These are phyloP conservation scores for Nymphalis polychloros DNA, from an alignment of 2,888 invertebrate genomes.

Conservation along the genomic window DNA sequence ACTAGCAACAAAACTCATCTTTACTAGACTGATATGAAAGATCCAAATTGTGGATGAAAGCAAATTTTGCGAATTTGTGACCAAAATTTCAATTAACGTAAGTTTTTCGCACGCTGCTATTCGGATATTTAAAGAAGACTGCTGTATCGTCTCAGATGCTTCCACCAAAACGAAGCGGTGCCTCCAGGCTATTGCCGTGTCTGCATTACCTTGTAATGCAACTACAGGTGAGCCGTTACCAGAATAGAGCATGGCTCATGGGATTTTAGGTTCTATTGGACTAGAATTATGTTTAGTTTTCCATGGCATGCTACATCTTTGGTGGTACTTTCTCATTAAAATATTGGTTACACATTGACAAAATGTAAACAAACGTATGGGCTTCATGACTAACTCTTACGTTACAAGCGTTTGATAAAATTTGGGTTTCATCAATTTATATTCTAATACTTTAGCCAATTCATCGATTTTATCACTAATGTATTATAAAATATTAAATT, in stretches of 20 bases:
- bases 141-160: constrained; percentile 77
- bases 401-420: neutral
- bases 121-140: constrained; percentile 64
- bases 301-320: constrained; percentile 19
- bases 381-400: constrained; percentile 1
- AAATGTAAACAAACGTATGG: neutral
- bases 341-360: neutral
- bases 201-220: constrained; percentile 75
- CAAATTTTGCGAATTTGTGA: neutral
- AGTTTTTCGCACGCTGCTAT: constrained; percentile 58
- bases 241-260: constrained; percentile 56
- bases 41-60: neutral
- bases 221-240: constrained; percentile 77
- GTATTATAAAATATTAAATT: neutral
- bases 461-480: neutral
- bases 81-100: constrained; percentile 11
- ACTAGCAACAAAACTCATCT: neutral
- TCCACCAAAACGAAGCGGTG: constrained; percentile 72
- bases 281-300: constrained; percentile 14
- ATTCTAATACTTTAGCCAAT: neutral
- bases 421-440: constrained; percentile 1
- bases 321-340: constrained; percentile 12
- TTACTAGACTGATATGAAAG: neutral
- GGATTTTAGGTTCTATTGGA: constrained; percentile 34
- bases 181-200: constrained; percentile 69